Evolutionary conservation across 2,113 vertebrate species (phyloP).

Genomic region (Garra rufa): DNA sequence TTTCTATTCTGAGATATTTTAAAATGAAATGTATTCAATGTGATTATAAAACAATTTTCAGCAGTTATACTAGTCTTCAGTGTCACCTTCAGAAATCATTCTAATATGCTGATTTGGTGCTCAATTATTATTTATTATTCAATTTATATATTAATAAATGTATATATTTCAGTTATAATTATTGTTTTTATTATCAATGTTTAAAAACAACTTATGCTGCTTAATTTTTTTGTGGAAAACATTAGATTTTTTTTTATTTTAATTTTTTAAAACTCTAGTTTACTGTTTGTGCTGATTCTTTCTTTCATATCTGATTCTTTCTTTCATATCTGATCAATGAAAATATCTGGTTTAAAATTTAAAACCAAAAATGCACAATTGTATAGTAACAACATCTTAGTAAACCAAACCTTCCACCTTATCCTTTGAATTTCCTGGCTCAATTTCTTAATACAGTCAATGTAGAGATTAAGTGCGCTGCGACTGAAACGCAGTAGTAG

Average conservation of each 20-base stretch:
- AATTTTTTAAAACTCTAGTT: too few relatives aligned
- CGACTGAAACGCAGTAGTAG: not conserved
- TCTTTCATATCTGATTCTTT: too few relatives aligned
- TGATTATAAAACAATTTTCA: not conserved
- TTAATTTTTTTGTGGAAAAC: not conserved
- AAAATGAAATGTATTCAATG: not conserved
- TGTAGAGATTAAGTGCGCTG: not conserved
- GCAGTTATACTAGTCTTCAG: not conserved
- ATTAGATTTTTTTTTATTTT: too few relatives aligned
- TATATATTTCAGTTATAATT: too few relatives aligned
- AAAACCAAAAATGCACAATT: not conserved
- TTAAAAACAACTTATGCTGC: not conserved
- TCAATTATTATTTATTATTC: not conserved
- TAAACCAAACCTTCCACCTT: not conserved
- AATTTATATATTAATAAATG: too few relatives aligned
- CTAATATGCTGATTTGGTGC: not conserved
- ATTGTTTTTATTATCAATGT: not conserved
- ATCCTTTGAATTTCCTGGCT: not conserved
- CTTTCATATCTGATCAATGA: not conserved
- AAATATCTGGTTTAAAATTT: not conserved
- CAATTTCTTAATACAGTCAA: not conserved
- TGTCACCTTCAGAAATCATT: not conserved
- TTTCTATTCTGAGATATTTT: not conserved
- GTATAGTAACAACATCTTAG: not conserved
- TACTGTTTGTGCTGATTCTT: too few relatives aligned